Conservation (phyloP, 2,113 vertebrate species). For the Camelus bactrianus region DNA sequence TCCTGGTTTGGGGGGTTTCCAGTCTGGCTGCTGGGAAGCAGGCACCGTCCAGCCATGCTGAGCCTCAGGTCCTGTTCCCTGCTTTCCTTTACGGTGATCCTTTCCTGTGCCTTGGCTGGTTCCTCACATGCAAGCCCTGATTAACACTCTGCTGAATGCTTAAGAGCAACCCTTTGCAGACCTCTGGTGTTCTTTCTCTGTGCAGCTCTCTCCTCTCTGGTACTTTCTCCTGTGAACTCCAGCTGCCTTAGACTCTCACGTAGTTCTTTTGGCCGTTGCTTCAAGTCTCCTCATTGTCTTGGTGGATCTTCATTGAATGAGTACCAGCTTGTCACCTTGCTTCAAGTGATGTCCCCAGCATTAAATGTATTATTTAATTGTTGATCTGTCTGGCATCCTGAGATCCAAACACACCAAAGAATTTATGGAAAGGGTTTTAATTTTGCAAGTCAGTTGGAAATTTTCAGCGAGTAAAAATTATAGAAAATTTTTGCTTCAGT, state of each 20-base stretch:
- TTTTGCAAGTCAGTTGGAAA: slow-evolving; percentile 35
- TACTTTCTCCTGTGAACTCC: background rate
- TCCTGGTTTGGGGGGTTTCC: background rate
- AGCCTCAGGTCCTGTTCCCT: background rate
- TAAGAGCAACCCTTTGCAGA: background rate
- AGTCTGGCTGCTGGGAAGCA: background rate
- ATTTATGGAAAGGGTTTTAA: slow-evolving; percentile 31
- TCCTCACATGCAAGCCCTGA: accelerated
- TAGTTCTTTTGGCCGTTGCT: accelerated
- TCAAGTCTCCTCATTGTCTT: accelerated
- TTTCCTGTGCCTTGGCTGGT: accelerated
- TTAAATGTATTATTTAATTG: background rate
- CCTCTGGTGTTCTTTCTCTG: too few species aligned
- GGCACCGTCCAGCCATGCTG: accelerated
- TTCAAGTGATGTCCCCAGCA: background rate
- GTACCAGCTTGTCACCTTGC: background rate
- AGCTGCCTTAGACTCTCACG: background rate
- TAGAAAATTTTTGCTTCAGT: background rate
- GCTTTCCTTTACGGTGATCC: accelerated
- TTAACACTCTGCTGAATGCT: accelerated
- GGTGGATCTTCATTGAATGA: background rate
- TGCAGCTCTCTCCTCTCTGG: background rate
- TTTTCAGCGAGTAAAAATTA: background rate
- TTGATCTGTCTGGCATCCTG: background rate
- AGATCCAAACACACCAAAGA: background rate